Base-by-base conservation (phyloP, 2,113 vertebrate genomes). In the Conger conger region DNA sequence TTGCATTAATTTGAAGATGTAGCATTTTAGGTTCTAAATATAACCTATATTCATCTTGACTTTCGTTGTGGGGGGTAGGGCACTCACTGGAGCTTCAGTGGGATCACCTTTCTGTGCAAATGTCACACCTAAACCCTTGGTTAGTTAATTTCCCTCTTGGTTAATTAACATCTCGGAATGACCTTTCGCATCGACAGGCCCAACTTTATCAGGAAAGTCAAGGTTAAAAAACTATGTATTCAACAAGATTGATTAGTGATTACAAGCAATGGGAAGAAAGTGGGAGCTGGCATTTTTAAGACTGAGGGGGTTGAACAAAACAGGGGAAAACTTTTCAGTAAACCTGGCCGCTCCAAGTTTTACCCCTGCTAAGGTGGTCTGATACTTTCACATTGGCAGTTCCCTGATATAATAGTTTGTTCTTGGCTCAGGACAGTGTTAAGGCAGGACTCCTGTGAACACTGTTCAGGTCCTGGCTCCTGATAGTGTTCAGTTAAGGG, bases 141-240 rank as follows among this genome's bases (percentile, higher is more conserved):
- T 94, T 93, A 92, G 94, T 95, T 96, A 92, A 96, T 97, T 97
- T 97, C 95, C 93, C 95, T 95, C 92, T 93, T 93, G 95, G 94
- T 96, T 97, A 97, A 97, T 97, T 96, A 97, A 96, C 94, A 94
- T 93, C 94, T 93, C 91, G 91, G 92, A 91, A 87, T 95, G 94
- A 96, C 94, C 95, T 96, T 96, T 96, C 92, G 89, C 90, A 93
- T 54, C 91, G 92, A 94, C 92, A 96, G 93, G 91, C 94, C 92
- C 89, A 94, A 94, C 95, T 96, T 95, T 93, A 96, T 94, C 92
- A 93, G 94, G 90, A 95, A 95, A 94, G 95, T 91, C 93, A 95
- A 94, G 90, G 94, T 95, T 96, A 93, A 93, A 91, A 94, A 95
- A 94, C 92, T 89, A 92, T 93, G 92, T 91, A 93, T 93, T 91